These are phyloP conservation scores for Spilarctia lutea DNA, from an alignment of 2,888 invertebrate genomes.

Conservation along the genomic window DNA sequence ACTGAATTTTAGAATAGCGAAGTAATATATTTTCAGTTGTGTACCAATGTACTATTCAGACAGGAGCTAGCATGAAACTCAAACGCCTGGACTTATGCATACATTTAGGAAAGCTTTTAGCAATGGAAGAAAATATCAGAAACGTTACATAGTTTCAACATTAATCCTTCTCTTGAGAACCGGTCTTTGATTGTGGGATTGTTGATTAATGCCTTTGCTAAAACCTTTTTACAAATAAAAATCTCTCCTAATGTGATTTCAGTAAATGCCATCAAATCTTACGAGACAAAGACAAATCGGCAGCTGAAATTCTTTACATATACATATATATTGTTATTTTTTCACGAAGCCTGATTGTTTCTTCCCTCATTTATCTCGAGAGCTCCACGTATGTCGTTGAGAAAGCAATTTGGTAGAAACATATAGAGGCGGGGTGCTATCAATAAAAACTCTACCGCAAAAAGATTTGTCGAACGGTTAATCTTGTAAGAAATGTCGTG, in stretches of 20 bases:
- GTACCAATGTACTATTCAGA: background rate
- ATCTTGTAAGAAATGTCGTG: constrained; percentile 9
- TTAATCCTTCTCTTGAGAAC: background rate
- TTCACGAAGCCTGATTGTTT: constrained; percentile 56
- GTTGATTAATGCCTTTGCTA: background rate
- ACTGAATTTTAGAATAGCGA: background rate
- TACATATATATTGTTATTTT: constrained; percentile 58
- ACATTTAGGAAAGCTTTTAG: too few relatives aligned
- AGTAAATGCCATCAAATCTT: constrained; percentile 51
- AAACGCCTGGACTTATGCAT: background rate
- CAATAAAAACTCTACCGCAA: constrained; percentile 38
- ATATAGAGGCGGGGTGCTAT: constrained; percentile 42
- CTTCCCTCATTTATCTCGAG: constrained; percentile 59
- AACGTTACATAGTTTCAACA: background rate
- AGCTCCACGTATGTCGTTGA: constrained; percentile 39
- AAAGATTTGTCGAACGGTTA: constrained; percentile 39
- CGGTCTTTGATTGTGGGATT: background rate
- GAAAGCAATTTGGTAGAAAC: constrained; percentile 53
- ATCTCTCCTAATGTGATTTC: constrained; percentile 26
- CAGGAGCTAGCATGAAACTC: background rate
- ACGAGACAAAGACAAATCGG: constrained; percentile 65
- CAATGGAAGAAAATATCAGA: background rate
- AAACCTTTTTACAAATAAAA: constrained; percentile 17
- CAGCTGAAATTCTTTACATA: constrained; percentile 56
- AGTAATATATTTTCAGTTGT: background rate